Conservation (phyloP, 2,888 invertebrate genomes). For the Agrilus cyanescens region DNA sequence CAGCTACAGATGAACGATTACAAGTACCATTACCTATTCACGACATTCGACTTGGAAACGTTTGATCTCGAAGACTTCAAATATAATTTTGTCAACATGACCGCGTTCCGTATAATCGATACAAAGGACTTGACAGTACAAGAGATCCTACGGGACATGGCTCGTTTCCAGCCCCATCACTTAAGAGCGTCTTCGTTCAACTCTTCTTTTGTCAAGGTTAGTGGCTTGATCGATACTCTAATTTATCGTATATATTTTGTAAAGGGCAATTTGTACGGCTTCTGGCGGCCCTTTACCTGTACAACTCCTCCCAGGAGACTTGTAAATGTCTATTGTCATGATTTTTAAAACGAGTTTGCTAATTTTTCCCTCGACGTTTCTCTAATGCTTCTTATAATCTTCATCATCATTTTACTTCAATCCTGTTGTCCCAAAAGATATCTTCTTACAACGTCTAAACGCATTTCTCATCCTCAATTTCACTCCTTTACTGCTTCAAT, state of each 20-base stretch:
- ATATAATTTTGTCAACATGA: constrained; percentile 66
- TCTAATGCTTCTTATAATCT: no score
- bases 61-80: constrained; percentile 60
- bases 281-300: background rate
- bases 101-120: constrained; percentile 63
- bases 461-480: no score
- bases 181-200: constrained; percentile 22
- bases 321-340: constrained; percentile 2
- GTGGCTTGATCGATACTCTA: constrained; percentile 5
- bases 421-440: no score
- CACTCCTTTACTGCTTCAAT: no score
- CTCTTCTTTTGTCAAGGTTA: constrained; percentile 32
- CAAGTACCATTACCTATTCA: constrained; percentile 73
- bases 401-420: no score
- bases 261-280: constrained; percentile 1
- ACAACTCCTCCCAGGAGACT: background rate
- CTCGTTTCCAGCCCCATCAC: constrained; percentile 43
- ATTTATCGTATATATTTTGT: no score
- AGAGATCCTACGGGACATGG: constrained; percentile 59
- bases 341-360: background rate
- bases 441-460: no score
- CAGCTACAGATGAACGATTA: constrained; percentile 77
- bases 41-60: constrained; percentile 55
- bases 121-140: constrained; percentile 52
- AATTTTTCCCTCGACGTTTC: no score